Evolutionary conservation across 1,140 invertebrate species (phyloP).

Genomic region (Hestina assimilis): DNA sequence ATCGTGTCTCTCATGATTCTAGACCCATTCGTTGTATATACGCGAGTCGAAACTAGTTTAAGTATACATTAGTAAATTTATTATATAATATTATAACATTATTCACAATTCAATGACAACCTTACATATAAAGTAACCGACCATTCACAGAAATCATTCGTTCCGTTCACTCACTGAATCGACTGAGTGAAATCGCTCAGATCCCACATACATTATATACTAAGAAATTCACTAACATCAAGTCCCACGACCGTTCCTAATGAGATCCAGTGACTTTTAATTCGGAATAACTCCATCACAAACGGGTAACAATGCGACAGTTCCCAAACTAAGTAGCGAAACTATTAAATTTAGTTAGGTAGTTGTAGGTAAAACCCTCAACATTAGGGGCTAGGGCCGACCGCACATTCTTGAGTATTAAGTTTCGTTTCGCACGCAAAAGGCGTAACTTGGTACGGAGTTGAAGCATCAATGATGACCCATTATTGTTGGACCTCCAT

Average conservation of each 20-base stretch:
- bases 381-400: slow-evolving; percentile 17
- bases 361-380: slow-evolving; percentile 7
- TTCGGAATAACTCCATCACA: slow-evolving; percentile 5
- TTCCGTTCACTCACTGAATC: too few species aligned
- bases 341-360: slow-evolving; percentile 15
- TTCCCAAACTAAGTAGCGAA: slow-evolving; percentile 10
- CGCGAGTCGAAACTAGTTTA: too few species aligned
- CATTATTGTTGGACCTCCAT: slow-evolving; percentile 31
- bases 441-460: slow-evolving; percentile 28
- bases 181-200: too few species aligned
- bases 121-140: too few species aligned
- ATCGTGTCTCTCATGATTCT: too few species aligned
- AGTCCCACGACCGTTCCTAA: not conserved
- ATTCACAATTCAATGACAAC: too few species aligned
- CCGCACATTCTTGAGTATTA: slow-evolving; percentile 36
- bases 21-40: too few species aligned
- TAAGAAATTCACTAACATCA: not conserved
- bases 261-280: slow-evolving; percentile 9
- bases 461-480: slow-evolving; percentile 36
- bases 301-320: slow-evolving; percentile 7
- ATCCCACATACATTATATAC: not conserved
- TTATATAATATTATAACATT: too few species aligned
- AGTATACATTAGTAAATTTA: too few species aligned
- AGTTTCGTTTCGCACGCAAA: slow-evolving; percentile 34
- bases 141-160: too few species aligned